phyloP scores from a whole-genome alignment of 2,888 invertebrate genomes.

The Lapara coniferarum region DNA sequence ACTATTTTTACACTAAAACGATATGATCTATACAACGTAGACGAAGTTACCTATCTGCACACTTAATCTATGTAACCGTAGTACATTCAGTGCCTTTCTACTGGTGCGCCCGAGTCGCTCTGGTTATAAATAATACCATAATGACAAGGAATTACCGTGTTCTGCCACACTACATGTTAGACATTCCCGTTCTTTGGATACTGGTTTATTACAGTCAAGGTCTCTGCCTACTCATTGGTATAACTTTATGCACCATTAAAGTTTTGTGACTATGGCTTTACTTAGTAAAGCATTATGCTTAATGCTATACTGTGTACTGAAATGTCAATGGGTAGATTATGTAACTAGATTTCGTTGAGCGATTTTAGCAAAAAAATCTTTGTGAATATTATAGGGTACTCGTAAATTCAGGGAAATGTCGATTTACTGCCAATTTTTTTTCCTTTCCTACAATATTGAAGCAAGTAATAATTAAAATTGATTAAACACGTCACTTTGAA shows the following conservation, averaged over 20 bases:
- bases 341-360: too few relatives aligned
- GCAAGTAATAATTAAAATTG: too few relatives aligned
- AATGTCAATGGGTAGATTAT: too few relatives aligned
- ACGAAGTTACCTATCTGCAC: slow-evolving; percentile 34
- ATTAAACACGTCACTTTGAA: too few relatives aligned
- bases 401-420: too few relatives aligned
- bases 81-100: slow-evolving; percentile 55
- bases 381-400: too few relatives aligned
- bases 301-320: too few relatives aligned
- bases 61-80: slow-evolving; percentile 46
- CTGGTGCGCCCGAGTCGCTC: slow-evolving; percentile 56
- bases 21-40: background rate
- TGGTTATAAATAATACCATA: slow-evolving; percentile 80
- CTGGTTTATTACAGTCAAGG: slow-evolving; percentile 64
- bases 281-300: too few relatives aligned
- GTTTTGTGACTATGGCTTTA: slow-evolving; percentile 35
- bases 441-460: too few relatives aligned
- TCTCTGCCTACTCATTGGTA: slow-evolving; percentile 59
- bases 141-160: slow-evolving; percentile 81
- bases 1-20: background rate
- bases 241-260: slow-evolving; percentile 46
- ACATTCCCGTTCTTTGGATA: slow-evolving; percentile 60
- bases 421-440: too few relatives aligned
- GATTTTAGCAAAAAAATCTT: too few relatives aligned
- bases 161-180: slow-evolving; percentile 69